Base-by-base conservation (phyloP, 1,140 invertebrate genomes). In the Bursaphelenchus mucronatus region DNA sequence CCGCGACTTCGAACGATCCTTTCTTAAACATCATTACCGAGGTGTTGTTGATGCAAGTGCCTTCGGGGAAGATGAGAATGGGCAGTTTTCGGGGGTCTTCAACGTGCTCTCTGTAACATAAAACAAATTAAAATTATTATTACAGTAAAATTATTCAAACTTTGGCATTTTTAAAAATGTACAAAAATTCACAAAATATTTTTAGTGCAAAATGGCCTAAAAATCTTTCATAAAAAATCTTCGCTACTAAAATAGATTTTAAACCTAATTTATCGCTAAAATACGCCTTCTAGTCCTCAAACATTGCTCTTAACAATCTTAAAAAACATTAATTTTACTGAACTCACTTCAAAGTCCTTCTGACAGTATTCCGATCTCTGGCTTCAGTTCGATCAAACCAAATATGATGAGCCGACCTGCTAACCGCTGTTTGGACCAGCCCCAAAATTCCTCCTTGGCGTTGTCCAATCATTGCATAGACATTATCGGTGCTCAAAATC, bases 1-100 rank as follows among this genome's bases (percentile, higher is more conserved):
- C 61, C 19, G 70, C 65, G 11, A 76, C 92, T 87, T 98, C 96
- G 83, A 98, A 98, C 80, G 92, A 94, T 10, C 94, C 94, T 84
- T 97, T 98, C 83, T 97, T 97, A 83, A 99, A 99, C 85, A 98
- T 94, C 94, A 99, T 98, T 0, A 99, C 96, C 0, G 92, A 94
- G 15, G 94, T 98, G 82, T 98, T 98, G 81, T 98, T 98, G 64
- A 98, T 97, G 82, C 94, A 99, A 0, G 96, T 97, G 74, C 86
- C 96, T 85, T 99, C 96, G 0, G 96, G 96, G 82, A 99, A 99
- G 79, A 99, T 98, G 6, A 99, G 85, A 78, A 99, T 97, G 0
- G 96, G 96, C 43, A 94, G 88, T 83, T 97, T 97, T 66, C 88
- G 87, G n/a, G 88, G 87, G 82, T 95, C 90, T 13, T 90, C 90